A percentile compares a stretch with the other conserved stretches of the same genome.
phyloP scores from a whole-genome alignment of 2,113 vertebrate species.

The Spheniscus mendiculus region DNA sequence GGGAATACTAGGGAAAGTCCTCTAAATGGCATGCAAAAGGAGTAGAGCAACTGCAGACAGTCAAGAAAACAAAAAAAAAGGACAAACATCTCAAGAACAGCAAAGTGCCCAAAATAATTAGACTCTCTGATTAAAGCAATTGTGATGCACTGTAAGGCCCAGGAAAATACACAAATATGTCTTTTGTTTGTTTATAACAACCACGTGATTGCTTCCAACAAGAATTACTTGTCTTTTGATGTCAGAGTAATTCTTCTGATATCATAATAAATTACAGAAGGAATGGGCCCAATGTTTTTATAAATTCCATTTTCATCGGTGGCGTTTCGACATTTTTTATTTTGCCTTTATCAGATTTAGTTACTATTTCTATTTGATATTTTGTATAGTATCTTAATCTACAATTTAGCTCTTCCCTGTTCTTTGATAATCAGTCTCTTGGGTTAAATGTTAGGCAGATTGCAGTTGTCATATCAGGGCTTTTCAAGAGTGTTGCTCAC shows the following conservation, averaged over 20 bases:
- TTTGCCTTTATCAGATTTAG: neutral
- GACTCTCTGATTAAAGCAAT: neutral
- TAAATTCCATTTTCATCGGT: neutral
- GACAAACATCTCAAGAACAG: neutral
- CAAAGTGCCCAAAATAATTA: neutral
- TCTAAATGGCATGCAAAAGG: neutral
- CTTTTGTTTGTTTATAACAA: neutral
- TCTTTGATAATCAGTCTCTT: slow-evolving; percentile 12
- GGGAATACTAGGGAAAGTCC: neutral
- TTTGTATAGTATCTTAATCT: neutral
- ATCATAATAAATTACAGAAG: neutral
- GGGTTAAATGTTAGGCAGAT: neutral
- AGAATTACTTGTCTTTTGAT: neutral
- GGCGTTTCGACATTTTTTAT: neutral
- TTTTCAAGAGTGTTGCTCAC: neutral
- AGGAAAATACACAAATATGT: neutral
- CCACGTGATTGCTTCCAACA: neutral
- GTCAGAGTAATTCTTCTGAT: neutral
- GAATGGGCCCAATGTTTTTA: neutral
- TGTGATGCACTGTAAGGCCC: neutral
- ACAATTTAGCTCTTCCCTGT: neutral
- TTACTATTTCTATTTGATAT: neutral
- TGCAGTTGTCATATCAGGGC: neutral
- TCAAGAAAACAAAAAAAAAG: neutral
- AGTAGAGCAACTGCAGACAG: neutral